A percentile compares a stretch with the other conserved stretches of the same genome.
Evolutionary conservation across 2,113 vertebrate genomes (phyloP).

Genomic region (Oostethus manadensis): DNA sequence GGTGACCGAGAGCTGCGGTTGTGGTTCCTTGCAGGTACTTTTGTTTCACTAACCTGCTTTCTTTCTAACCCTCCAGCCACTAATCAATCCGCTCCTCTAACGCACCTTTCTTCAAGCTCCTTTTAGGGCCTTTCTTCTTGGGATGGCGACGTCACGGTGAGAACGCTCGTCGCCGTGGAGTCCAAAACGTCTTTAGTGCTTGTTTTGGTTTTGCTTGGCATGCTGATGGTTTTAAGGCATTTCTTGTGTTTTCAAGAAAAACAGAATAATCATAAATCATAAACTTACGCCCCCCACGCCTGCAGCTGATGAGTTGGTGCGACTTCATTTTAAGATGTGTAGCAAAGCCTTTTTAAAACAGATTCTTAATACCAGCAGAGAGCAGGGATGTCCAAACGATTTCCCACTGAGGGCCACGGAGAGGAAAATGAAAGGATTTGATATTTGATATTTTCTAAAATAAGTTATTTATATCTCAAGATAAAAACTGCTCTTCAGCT

Average conservation of each 20-base stretch:
- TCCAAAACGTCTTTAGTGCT: constrained; percentile 14
- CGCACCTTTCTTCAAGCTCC: constrained; percentile 34
- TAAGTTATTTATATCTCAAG: too few relatives aligned
- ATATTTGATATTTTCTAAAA: too few relatives aligned
- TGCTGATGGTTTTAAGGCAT: background rate
- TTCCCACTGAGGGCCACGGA: too few relatives aligned
- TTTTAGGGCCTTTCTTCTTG: constrained; percentile 50
- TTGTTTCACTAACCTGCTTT: background rate
- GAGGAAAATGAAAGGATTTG: too few relatives aligned
- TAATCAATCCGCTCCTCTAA: constrained; percentile 1
- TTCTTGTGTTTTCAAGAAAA: background rate
- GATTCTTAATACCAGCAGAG: too few relatives aligned
- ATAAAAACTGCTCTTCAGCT: too few relatives aligned
- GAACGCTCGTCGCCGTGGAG: constrained; percentile 2
- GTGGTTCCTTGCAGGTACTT: constrained; percentile 67
- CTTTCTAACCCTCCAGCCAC: constrained; percentile 1
- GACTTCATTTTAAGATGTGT: too few relatives aligned
- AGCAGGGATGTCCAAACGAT: too few relatives aligned
- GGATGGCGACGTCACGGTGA: constrained; percentile 41
- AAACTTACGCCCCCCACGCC: too few relatives aligned
- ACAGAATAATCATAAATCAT: too few relatives aligned
- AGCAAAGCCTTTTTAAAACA: too few relatives aligned
- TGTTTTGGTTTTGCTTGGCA: background rate
- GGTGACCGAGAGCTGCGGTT: constrained; percentile 63
- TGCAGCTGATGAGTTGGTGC: too few relatives aligned